Conservation (phyloP, 92 coral and sea anemone genomes). For the Palythoa caribaeorum region DNA sequence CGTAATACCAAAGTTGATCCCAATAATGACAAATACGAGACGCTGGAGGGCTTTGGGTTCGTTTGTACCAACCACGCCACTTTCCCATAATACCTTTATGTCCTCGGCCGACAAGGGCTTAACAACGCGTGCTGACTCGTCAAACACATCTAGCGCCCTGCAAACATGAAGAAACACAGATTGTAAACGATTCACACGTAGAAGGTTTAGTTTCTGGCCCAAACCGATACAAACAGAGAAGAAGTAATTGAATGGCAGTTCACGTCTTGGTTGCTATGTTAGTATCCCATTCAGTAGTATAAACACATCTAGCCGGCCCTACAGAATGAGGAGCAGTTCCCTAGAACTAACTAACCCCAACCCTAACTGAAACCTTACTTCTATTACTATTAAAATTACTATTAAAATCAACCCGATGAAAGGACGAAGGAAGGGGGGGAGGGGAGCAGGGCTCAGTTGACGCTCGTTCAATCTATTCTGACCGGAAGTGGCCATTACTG, state of each 20-base stretch:
- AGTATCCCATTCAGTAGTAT: not conserved
- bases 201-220: not conserved
- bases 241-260: not conserved
- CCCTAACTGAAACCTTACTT: no score
- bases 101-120: conserved; percentile 72
- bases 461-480: no score
- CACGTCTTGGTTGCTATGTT: not conserved
- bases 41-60: conserved; percentile 83
- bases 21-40: conserved; percentile 77
- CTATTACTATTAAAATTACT: no score
- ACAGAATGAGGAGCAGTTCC: no score
- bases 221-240: not conserved
- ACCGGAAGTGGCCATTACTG: no score
- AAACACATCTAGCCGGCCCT: no score
- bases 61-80: conserved; percentile 78
- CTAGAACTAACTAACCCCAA: no score
- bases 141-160: conserved; percentile 33
- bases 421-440: no score
- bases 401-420: no score
- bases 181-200: not conserved
- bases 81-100: conserved; percentile 73
- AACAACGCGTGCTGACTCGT: conserved; percentile 51
- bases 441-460: no score
- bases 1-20: conserved; percentile 86
- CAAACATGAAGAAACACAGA: not conserved